Base-by-base conservation (phyloP, 2,888 invertebrate genomes). In the Pachymerium ferrugineum region DNA sequence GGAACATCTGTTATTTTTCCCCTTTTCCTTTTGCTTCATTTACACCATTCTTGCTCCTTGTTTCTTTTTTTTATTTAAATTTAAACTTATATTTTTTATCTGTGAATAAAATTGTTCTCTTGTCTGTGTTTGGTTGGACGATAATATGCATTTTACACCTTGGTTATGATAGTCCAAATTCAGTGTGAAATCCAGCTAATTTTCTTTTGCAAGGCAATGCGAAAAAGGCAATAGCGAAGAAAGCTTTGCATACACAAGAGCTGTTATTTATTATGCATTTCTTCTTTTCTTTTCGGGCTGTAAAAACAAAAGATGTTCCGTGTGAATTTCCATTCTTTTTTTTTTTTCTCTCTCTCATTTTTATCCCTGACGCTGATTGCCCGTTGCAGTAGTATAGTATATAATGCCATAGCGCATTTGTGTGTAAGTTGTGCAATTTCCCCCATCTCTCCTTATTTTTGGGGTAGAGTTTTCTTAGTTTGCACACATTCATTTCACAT, bases 61-160 rank as follows among this genome's bases (percentile, higher is more conserved):
- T 25, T 54, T 25, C 25, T 25, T 62, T 62, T 25, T 25, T 25
- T 25, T 62, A 14, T 62, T n/a, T 25, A 6, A 28, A 28, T 62
- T 10, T 47, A 10, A 16, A 22, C 1, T 22, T 8, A n/a, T 47
- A n/a, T 19, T 47, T 22, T 19, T 16, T 19, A 22, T 47, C 16
- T 38, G 38, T 62, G n/a, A 62, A 25, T 62, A 22, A 62, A 62
- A 62, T 62, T 28, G 62, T 62, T 62, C 3, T 62, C 62, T 62
- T 14, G 22, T 62, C 28, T 22, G 62, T 10, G 28, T 28, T 22
- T 62, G 62, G 62, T 62, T 62, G 62, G 62, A 22, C 10, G 28
- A 62, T 62, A 62, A 62, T 62, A 62, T 62, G 62, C 62, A 62
- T 62, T 62, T 62, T 62, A 62, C 62, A 62, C 62, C 62, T 62